A percentile compares a stretch with the other conserved stretches of the same genome.
phyloP scores from a whole-genome alignment of 2,888 invertebrate species.

The Cantharis nigra region DNA sequence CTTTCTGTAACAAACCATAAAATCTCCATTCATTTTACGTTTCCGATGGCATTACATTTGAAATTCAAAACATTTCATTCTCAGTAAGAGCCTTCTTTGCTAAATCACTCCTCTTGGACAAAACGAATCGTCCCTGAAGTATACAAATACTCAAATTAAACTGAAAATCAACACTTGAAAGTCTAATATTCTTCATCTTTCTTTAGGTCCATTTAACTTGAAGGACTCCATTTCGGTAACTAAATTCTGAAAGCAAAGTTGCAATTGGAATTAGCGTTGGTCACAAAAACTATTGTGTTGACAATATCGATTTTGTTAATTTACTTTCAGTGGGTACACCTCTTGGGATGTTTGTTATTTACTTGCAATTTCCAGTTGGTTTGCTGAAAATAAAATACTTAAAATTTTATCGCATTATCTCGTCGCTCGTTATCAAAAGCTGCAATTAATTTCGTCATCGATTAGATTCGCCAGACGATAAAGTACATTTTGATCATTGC shows the following conservation, averaged over 20 bases:
- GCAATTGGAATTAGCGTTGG: slow-evolving; percentile 29
- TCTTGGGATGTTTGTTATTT: slow-evolving; percentile 8
- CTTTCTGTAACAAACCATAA: slow-evolving; percentile 41
- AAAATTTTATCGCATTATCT: not conserved
- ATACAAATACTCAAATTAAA: slow-evolving; percentile 49
- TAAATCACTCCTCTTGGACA: slow-evolving; percentile 44
- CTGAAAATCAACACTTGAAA: slow-evolving; percentile 40
- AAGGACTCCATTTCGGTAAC: slow-evolving; percentile 1
- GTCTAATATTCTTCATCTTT: slow-evolving; percentile 30
- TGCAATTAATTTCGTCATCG: not conserved
- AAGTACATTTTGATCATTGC: not conserved
- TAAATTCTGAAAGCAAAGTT: slow-evolving; percentile 16
- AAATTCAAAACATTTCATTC: slow-evolving; percentile 56
- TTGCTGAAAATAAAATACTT: not conserved
- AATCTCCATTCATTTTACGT: slow-evolving; percentile 45
- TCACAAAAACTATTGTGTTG: slow-evolving; percentile 22
- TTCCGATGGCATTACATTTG: slow-evolving; percentile 44
- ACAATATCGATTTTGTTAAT: slow-evolving; percentile 28
- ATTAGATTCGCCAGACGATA: not conserved
- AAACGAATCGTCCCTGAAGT: slow-evolving; percentile 38
- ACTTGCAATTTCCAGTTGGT: slow-evolving; percentile 2
- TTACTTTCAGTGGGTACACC: slow-evolving; percentile 17
- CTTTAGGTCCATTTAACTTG: slow-evolving; percentile 8
- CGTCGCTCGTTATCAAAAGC: not conserved
- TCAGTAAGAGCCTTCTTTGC: slow-evolving; percentile 50